Percentiles rank a stretch among this genome's conserved stretches.
phyloP scores from a whole-genome alignment of 2,888 invertebrate genomes.

The Tipula helvola region DNA sequence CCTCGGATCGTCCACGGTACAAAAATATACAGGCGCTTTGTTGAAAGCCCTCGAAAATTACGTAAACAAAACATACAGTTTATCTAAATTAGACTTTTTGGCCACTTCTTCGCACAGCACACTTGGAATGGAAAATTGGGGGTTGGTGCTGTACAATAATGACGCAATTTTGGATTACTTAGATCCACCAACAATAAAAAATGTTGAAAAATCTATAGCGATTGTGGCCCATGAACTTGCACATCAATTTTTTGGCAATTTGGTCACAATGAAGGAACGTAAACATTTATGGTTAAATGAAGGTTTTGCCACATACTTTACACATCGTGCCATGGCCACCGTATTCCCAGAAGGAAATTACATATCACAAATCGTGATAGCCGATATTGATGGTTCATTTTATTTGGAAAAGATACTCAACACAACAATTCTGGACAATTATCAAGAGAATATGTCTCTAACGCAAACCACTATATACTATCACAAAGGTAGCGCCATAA shows the following conservation, averaged over 20 bases:
- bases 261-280: neutral
- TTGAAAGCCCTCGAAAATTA: slow-evolving; percentile 55
- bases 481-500: neutral
- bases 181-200: neutral
- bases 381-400: neutral
- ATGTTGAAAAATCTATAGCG: neutral
- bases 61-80: slow-evolving; percentile 57
- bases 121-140: slow-evolving; percentile 93
- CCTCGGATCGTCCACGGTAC: slow-evolving; percentile 39
- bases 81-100: slow-evolving; percentile 78
- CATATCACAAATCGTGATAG: neutral
- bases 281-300: neutral
- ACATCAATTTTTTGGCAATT: neutral
- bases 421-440: neutral
- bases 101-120: slow-evolving; percentile 73
- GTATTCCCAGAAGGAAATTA: neutral
- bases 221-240: neutral
- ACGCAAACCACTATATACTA: neutral
- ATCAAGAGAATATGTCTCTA: neutral
- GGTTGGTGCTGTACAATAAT: slow-evolving; percentile 53
- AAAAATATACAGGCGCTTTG: slow-evolving; percentile 59
- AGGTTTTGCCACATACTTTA: slow-evolving; percentile 1
- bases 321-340: neutral
- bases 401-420: neutral
- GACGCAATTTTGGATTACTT: neutral